Base-by-base conservation (phyloP, 2,888 invertebrate genomes). In the Lepetodrilus schrolli region DNA sequence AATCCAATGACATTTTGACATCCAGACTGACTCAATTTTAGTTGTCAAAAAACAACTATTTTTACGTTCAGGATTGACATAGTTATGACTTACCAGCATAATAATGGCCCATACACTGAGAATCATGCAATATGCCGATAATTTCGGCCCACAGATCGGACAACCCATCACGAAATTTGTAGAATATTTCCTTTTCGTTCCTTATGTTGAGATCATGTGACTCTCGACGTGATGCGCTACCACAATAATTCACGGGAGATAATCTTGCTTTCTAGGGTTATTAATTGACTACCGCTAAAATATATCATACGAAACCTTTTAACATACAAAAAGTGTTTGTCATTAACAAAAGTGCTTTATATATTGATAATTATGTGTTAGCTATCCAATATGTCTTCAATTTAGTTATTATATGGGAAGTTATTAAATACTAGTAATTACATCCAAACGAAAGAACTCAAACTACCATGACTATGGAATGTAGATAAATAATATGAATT, bases 71-170 rank as follows among this genome's bases (percentile, higher is more conserved):
- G 21, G n/a, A n/a, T n/a, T n/a, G 4, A 13, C 43, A 43, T 10
- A 43, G 2, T 10, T 8, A 10, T 68, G 83, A 92, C 94, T 94
- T 92, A 97, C 97, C 93, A 98, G 91, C 92, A 97, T 97, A 81
- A 98, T 93, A 83, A 98, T 95, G 81, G 97, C 98, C 98, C 98
- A 98, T 49, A 95, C 94, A 88, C 97, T 97, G 86, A 98, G 92
- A 71, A 98, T 93, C 69, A 96, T 92, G 79, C 96, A 96, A 90
- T 97, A 98, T 70, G 97, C 93, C 82, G 97, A 97, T 76, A 95
- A 93, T 92, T 97, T 97, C 43, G 97, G 97, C 73, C 97, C 97
- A 92, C 97, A 97, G 88, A 96, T 77, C 1, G 86, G 84, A 78
- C 82, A 85, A 66, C 65, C 76, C 81, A 83, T 83, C 48, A 70